A percentile compares a stretch with the other conserved stretches of the same genome.
Conservation (phyloP, 2,113 vertebrate genomes). For the Antechinus stuartii region DNA sequence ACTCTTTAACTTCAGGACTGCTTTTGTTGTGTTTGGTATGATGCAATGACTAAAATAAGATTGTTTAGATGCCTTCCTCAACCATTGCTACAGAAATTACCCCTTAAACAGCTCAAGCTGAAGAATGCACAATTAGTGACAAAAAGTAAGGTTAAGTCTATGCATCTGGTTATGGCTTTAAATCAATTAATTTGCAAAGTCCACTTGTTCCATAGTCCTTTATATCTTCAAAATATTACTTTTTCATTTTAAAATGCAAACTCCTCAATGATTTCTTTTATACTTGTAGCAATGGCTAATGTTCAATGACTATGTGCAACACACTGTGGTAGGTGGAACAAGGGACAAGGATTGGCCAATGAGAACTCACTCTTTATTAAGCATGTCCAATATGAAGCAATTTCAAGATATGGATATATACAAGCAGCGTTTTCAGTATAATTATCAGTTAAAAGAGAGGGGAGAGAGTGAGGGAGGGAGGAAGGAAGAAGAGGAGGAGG, state of each 20-base stretch:
- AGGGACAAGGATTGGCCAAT: neutral
- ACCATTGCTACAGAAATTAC: neutral
- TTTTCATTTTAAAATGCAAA: neutral
- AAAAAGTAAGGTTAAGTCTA: constrained; percentile 51
- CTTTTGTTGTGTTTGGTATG: constrained; percentile 72
- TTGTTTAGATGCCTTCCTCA: constrained; percentile 68
- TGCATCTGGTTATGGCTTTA: constrained; percentile 1
- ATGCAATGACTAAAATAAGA: constrained; percentile 75
- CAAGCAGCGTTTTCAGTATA: neutral
- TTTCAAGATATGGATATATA: neutral
- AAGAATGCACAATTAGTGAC: constrained; percentile 35
- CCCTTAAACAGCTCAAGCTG: constrained; percentile 40
- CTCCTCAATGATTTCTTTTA: neutral
- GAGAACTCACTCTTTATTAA: neutral
- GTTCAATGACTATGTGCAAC: neutral
- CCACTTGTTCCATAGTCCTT: constrained; percentile 28
- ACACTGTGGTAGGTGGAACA: neutral
- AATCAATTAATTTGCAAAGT: constrained; percentile 33
- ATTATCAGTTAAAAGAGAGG: neutral
- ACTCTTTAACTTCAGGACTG: constrained; percentile 62
- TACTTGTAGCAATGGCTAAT: neutral
- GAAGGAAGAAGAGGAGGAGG: too few species aligned
- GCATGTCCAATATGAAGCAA: neutral
- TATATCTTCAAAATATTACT: constrained; percentile 29
- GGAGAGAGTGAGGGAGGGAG: too few species aligned